Conservation (phyloP, 2,797 vertebrate genomes). For the Lerista edwardsae region DNA sequence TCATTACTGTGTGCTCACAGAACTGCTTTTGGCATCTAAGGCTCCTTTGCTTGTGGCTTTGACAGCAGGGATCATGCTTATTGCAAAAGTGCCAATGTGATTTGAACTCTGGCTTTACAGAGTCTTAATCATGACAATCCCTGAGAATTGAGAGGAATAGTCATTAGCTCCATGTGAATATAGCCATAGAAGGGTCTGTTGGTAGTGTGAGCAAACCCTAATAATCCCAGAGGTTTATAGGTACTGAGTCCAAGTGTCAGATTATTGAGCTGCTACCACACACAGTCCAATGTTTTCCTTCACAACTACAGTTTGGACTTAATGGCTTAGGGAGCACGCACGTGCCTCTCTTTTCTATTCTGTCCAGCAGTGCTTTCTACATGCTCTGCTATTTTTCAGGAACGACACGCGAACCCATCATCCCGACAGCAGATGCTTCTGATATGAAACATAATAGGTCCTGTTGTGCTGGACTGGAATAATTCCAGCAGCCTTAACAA, state of each 20-base stretch:
- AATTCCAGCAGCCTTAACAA: neutral
- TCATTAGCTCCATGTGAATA: neutral
- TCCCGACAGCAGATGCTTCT: neutral
- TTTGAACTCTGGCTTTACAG: neutral
- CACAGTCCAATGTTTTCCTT: neutral
- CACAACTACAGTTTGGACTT: neutral
- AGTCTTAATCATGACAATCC: neutral
- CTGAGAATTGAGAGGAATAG: neutral
- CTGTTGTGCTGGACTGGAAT: accelerated
- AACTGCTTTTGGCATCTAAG: neutral
- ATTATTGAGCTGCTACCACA: neutral
- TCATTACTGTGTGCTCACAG: neutral
- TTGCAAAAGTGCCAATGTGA: neutral
- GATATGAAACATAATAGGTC: accelerated
- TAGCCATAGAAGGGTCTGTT: neutral
- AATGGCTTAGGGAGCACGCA: neutral
- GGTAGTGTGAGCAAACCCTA: neutral
- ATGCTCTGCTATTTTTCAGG: neutral
- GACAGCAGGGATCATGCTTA: neutral
- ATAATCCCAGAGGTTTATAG: neutral
- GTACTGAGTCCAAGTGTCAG: neutral
- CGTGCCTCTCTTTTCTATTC: neutral
- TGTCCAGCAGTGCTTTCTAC: neutral
- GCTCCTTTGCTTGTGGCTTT: neutral
- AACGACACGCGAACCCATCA: conserved; percentile 2